A percentile compares a stretch with the other conserved stretches of the same genome.
Evolutionary conservation across 2,888 invertebrate species (phyloP).

Genomic region (Smittia sp.): DNA sequence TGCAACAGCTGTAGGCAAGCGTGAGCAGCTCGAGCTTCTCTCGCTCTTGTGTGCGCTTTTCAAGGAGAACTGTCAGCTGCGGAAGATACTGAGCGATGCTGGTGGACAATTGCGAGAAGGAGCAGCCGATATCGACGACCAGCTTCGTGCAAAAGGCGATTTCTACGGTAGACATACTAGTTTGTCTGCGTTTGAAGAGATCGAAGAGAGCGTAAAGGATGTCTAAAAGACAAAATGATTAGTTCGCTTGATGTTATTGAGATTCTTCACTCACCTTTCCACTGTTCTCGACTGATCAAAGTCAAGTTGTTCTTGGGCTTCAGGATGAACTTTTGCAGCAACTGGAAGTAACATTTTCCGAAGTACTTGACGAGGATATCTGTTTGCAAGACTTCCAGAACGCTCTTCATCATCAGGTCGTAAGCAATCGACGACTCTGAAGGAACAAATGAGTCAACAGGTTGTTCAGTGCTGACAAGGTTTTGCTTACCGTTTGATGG

Average conservation of each 20-base stretch:
- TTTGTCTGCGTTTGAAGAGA: not conserved
- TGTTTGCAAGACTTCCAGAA: not conserved
- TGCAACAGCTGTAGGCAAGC: conserved; percentile 6
- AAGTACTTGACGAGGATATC: not conserved
- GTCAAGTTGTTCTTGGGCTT: not conserved
- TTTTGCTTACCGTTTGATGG: not conserved
- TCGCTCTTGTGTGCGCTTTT: not conserved
- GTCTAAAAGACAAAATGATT: not conserved
- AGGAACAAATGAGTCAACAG: not conserved
- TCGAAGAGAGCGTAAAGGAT: not conserved
- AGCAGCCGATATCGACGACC: not conserved
- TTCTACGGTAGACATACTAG: not conserved
- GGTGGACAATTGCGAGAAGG: not conserved
- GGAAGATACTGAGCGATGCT: not conserved
- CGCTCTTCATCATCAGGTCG: not conserved
- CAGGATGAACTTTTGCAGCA: not conserved
- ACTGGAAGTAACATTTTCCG: not conserved
- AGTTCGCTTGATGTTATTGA: not conserved
- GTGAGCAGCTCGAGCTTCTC: not conserved
- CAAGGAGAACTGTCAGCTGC: not conserved
- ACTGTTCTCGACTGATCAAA: not conserved
- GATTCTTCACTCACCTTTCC: not conserved
- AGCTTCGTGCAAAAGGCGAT: not conserved
- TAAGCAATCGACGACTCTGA: not conserved
- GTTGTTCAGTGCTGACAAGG: not conserved